Evolutionary conservation across 2,888 invertebrate genomes (phyloP).

Genomic region (Hypselothyrea guttata): DNA sequence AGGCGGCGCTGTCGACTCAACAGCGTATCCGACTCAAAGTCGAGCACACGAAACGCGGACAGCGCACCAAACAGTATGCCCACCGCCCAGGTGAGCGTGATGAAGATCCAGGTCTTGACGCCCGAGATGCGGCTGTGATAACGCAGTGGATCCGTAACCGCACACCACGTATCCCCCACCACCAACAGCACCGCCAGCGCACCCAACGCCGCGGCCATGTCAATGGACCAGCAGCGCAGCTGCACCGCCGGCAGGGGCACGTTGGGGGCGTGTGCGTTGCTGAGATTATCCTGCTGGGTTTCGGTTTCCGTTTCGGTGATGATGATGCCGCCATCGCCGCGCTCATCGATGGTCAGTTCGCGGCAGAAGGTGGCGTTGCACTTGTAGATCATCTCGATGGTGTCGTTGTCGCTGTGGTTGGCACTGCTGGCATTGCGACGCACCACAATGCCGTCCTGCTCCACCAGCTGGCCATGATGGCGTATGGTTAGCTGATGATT

Average conservation of each 20-base stretch:
- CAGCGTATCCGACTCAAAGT: conserved; percentile 76
- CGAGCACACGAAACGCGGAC: conserved; percentile 81
- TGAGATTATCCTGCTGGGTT: conserved; percentile 70
- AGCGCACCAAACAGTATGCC: conserved; percentile 81
- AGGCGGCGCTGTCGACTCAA: conserved; percentile 71
- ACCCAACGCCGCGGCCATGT: conserved; percentile 81
- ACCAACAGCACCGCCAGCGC: conserved; percentile 81
- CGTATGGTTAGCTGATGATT: conserved; percentile 78
- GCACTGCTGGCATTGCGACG: conserved; percentile 46
- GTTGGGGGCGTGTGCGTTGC: conserved; percentile 13
- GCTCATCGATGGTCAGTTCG: conserved; percentile 76
- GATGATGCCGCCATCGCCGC: conserved; percentile 71
- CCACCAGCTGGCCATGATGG: conserved; percentile 74
- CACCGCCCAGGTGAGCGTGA: conserved; percentile 81
- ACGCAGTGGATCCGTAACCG: conserved; percentile 85
- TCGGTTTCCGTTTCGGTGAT: conserved; percentile 75
- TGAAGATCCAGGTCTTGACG: conserved; percentile 81
- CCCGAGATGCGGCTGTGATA: conserved; percentile 84
- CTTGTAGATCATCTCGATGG: conserved; percentile 76
- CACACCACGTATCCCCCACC: conserved; percentile 85
- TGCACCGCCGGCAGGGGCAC: conserved; percentile 50
- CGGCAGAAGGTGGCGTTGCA: conserved; percentile 78
- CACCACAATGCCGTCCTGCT: conserved; percentile 76
- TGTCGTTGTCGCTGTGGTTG: conserved; percentile 46
- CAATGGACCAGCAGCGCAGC: conserved; percentile 81